phyloP scores from a whole-genome alignment of 2,888 invertebrate genomes.

The Argynnis bischoffii region DNA sequence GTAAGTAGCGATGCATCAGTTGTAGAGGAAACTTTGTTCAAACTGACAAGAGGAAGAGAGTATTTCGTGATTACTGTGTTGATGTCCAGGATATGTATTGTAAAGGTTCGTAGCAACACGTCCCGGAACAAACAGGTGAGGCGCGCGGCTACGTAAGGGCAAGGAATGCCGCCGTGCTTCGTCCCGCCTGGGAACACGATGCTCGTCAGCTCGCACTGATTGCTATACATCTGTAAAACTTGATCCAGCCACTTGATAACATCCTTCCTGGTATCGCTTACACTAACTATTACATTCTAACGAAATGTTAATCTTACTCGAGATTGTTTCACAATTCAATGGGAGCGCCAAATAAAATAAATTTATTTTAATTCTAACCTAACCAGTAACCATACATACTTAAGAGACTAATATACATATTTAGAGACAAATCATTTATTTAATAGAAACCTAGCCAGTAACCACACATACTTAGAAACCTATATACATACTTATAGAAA shows the following conservation, averaged over 20 bases:
- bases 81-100: conserved; percentile 68
- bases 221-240: conserved; percentile 56
- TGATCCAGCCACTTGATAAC: conserved; percentile 56
- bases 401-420: too few species aligned
- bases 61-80: conserved; percentile 64
- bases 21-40: conserved; percentile 54
- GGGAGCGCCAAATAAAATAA: too few species aligned
- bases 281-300: conserved; percentile 32
- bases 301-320: conserved; percentile 5
- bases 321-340: background rate
- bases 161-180: conserved; percentile 67
- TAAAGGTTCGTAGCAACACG: conserved; percentile 57
- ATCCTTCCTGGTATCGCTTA: conserved; percentile 51
- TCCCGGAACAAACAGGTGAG: conserved; percentile 74
- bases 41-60: conserved; percentile 62
- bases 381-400: too few species aligned
- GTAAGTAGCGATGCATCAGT: conserved; percentile 36
- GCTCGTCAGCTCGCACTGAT: conserved; percentile 46
- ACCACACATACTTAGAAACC: too few species aligned
- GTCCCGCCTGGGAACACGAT: conserved; percentile 68
- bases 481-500: too few species aligned
- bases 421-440: too few species aligned
- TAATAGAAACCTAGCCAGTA: too few species aligned
- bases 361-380: too few species aligned
- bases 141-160: conserved; percentile 66